Evolutionary conservation across 1,140 invertebrate genomes (phyloP).

Genomic region (Calliopsis andreniformis): DNA sequence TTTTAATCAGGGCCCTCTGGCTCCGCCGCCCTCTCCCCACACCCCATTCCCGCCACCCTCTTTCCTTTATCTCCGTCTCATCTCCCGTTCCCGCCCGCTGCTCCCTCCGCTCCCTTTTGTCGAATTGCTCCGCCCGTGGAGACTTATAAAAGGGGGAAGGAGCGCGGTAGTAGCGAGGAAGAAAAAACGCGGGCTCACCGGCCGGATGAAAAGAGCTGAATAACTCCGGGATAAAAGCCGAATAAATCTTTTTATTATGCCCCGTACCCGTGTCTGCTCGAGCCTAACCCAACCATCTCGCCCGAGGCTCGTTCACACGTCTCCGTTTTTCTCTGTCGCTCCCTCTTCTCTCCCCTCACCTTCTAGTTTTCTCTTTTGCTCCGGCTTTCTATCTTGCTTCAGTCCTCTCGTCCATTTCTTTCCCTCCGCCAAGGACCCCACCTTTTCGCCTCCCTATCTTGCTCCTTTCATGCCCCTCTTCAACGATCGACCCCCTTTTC

Average conservation of each 20-base stretch:
- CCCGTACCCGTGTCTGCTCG: conserved; percentile 75
- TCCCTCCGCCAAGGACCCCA: conserved; percentile 6
- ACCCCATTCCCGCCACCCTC: conserved; percentile 53
- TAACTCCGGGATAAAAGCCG: conserved; percentile 81
- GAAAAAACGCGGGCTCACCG: conserved; percentile 69
- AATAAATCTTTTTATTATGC: conserved; percentile 82
- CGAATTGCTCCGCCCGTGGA: conserved; percentile 67
- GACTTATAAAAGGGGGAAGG: conserved; percentile 69
- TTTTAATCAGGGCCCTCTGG: conserved; percentile 78
- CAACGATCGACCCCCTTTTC: conserved; percentile 24
- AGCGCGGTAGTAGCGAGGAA: conserved; percentile 56
- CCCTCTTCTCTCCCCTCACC: conserved; percentile 24
- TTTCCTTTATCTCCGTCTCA: conserved; percentile 62
- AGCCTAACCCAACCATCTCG: conserved; percentile 59
- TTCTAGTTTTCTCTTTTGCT: conserved; percentile 28
- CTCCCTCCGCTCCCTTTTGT: conserved; percentile 51
- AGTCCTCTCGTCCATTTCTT: conserved; percentile 16
- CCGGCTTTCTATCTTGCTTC: no score
- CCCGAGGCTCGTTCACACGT: conserved; percentile 64
- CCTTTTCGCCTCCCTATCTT: conserved; percentile 27
- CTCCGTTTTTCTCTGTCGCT: conserved; percentile 42
- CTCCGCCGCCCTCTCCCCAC: conserved; percentile 58
- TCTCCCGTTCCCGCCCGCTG: conserved; percentile 43
- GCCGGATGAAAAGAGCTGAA: conserved; percentile 80
- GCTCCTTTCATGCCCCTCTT: conserved; percentile 43